These are phyloP conservation scores for Leucania comma DNA, from an alignment of 2,888 invertebrate species.

Conservation along the genomic window DNA sequence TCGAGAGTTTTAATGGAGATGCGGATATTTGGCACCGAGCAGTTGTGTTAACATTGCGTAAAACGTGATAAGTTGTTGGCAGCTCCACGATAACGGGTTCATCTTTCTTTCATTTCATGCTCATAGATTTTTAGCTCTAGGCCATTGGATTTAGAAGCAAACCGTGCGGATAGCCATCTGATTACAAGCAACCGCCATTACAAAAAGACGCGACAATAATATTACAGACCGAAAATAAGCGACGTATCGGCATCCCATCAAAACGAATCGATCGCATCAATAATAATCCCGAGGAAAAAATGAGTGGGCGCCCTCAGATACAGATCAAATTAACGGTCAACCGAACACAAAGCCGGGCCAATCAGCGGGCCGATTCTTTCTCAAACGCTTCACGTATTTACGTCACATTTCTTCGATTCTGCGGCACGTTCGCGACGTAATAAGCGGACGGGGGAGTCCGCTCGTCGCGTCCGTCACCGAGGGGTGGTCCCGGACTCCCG, in stretches of 20 bases:
- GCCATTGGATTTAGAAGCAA: slow-evolving; percentile 20
- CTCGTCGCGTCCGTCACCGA: slow-evolving; percentile 81
- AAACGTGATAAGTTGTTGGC: slow-evolving; percentile 29
- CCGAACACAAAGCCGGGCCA: slow-evolving; percentile 87
- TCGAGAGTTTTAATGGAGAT: slow-evolving; percentile 55
- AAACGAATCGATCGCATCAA: slow-evolving; percentile 83
- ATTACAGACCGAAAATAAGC: slow-evolving; percentile 55
- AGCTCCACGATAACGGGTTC: background rate
- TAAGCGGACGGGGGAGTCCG: slow-evolving; percentile 86
- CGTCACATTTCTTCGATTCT: slow-evolving; percentile 90
- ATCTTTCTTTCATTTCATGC: slow-evolving; percentile 14
- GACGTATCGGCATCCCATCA: slow-evolving; percentile 70
- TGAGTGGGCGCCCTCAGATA: slow-evolving; percentile 78
- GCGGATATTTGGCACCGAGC: slow-evolving; percentile 32
- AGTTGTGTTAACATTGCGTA: slow-evolving; percentile 22
- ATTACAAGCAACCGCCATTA: slow-evolving; percentile 38
- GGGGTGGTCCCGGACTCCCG: slow-evolving; percentile 64
- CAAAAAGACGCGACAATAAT: slow-evolving; percentile 62
- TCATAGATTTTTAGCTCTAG: slow-evolving; percentile 2
- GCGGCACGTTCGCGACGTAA: slow-evolving; percentile 90
- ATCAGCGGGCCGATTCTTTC: slow-evolving; percentile 87
- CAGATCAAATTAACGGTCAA: slow-evolving; percentile 89
- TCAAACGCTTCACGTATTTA: slow-evolving; percentile 86
- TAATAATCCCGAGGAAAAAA: slow-evolving; percentile 84
- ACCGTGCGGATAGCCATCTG: slow-evolving; percentile 35